These are phyloP conservation scores for Chromobotia macracanthus DNA, from an alignment of 2,797 vertebrate species.

Conservation along the genomic window DNA sequence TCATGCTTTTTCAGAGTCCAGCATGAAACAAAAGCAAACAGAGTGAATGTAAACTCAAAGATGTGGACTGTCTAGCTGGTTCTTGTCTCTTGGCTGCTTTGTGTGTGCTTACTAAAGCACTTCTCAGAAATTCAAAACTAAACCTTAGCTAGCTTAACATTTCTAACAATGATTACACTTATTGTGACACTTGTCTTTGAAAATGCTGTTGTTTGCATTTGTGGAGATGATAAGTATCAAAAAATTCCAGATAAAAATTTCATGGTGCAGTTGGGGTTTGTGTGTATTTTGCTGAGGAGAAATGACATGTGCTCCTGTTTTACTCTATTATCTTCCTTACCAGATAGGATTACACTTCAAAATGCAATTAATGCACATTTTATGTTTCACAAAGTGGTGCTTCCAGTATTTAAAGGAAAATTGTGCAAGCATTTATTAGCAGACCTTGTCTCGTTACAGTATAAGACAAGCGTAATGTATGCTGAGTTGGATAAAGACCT, in stretches of 20 bases:
- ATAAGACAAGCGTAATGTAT: neutral
- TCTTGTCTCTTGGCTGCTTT: neutral
- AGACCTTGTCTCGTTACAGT: neutral
- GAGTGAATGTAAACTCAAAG: conserved; percentile 34
- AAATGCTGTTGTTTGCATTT: neutral
- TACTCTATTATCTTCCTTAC: neutral
- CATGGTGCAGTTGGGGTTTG: neutral
- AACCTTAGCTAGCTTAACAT: conserved; percentile 30
- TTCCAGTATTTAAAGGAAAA: neutral
- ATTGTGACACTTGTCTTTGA: neutral
- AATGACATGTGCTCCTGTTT: neutral
- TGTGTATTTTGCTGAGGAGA: neutral
- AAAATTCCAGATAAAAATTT: neutral
- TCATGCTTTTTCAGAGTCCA: conserved; percentile 49
- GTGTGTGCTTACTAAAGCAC: neutral
- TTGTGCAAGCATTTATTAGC: neutral
- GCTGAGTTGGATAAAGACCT: conserved; percentile 42
- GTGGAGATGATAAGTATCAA: conserved; percentile 9
- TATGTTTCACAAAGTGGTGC: neutral
- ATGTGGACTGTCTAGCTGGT: conserved; percentile 20
- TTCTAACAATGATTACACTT: conserved; percentile 13
- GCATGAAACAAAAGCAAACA: conserved; percentile 54
- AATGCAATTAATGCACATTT: neutral
- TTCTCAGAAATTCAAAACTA: conserved; percentile 1
- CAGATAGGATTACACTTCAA: neutral